Conservation (phyloP, 2,888 invertebrate genomes). For the Macaria liturata region DNA sequence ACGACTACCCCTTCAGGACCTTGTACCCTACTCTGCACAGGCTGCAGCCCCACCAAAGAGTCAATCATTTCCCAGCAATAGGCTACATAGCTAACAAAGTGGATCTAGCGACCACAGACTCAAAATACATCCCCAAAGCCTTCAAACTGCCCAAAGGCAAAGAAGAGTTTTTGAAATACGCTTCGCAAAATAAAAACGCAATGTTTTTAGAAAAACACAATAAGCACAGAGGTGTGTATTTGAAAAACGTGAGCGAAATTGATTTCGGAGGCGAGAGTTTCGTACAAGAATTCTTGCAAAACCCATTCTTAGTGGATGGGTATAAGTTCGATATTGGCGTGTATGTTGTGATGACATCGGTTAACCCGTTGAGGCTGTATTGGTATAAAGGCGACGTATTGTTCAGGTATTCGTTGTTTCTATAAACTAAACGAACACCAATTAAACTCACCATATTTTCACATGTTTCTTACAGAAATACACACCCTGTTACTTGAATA, state of each 20-base stretch:
- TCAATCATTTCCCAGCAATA: constrained; percentile 97
- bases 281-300: constrained; percentile 95
- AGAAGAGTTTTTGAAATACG: constrained; percentile 87
- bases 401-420: constrained; percentile 85
- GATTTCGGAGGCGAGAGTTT: constrained; percentile 90
- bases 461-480: too few species aligned
- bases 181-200: constrained; percentile 85
- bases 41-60: constrained; percentile 88
- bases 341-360: constrained; percentile 95
- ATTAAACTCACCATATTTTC: too few species aligned
- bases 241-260: constrained; percentile 87
- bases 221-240: constrained; percentile 93
- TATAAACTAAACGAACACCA: background rate
- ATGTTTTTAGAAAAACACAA: constrained; percentile 96
- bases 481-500: too few species aligned
- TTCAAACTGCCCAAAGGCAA: constrained; percentile 93
- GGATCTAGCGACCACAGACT: constrained; percentile 90
- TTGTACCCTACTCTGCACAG: constrained; percentile 79
- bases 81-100: constrained; percentile 96
- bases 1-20: constrained; percentile 93
- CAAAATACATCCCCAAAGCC: constrained; percentile 92
- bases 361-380: constrained; percentile 95
- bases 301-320: constrained; percentile 95
- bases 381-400: constrained; percentile 95
- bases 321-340: constrained; percentile 98